Evolutionary conservation across 92 coral and sea anemone genomes (phyloP).

Genomic region (Epizoanthus fatuus): DNA sequence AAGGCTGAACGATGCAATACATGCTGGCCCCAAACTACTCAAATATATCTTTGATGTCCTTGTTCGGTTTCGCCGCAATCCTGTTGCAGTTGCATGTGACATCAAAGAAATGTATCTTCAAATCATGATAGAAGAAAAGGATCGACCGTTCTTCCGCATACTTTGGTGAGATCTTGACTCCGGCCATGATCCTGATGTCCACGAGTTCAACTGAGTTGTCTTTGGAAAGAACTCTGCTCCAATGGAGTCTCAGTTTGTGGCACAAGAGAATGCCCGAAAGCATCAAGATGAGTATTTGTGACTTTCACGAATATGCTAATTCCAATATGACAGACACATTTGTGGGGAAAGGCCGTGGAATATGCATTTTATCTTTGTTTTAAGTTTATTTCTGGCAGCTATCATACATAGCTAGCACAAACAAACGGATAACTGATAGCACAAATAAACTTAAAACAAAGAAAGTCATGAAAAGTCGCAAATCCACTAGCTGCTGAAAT

Average conservation of each 20-base stretch:
- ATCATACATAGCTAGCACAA: no score
- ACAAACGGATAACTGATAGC: no score
- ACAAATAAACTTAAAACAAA: no score
- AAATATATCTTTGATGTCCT: constrained; percentile 70
- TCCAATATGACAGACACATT: no score
- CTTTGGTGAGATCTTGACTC: constrained; percentile 50
- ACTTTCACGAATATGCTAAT: no score
- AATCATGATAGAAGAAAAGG: constrained; percentile 43
- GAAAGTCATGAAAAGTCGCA: no score
- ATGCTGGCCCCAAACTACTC: constrained; percentile 72
- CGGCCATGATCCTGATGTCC: constrained; percentile 50
- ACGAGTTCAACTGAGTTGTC: constrained; percentile 52
- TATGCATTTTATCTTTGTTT: no score
- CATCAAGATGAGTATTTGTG: constrained; percentile 1
- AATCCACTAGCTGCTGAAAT: constrained; percentile 62
- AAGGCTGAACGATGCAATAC: constrained; percentile 69
- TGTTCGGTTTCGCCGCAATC: constrained; percentile 56
- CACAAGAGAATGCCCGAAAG: constrained; percentile 71
- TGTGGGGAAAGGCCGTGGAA: no score
- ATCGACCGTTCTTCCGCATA: constrained; percentile 59
- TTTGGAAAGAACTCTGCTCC: constrained; percentile 71
- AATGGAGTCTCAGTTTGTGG: constrained; percentile 66
- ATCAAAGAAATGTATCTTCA: constrained; percentile 69
- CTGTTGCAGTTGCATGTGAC: constrained; percentile 63
- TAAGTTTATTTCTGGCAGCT: no score